These are phyloP conservation scores for Lampris megalopsis DNA, from an alignment of 2,113 vertebrate species.

Conservation along the genomic window DNA sequence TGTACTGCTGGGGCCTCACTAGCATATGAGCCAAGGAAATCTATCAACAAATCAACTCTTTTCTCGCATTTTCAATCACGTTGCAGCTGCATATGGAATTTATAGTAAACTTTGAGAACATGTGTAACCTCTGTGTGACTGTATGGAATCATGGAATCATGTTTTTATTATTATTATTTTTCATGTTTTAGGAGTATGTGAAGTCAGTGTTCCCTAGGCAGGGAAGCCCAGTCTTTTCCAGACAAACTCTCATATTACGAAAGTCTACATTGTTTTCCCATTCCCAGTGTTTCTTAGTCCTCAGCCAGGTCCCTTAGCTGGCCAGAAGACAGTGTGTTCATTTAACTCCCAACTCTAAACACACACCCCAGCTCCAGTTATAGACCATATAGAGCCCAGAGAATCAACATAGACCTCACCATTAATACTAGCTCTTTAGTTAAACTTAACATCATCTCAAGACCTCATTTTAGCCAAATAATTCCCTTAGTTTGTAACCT, in stretches of 20 bases:
- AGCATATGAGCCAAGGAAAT: neutral
- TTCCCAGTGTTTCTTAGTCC: constrained; percentile 45
- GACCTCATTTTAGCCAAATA: neutral
- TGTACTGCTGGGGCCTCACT: neutral
- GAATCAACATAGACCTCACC: constrained; percentile 9
- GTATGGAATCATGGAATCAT: constrained; percentile 17
- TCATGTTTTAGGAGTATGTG: constrained; percentile 65
- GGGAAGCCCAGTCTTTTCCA: constrained; percentile 64
- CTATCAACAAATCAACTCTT: constrained; percentile 7
- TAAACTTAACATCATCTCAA: neutral
- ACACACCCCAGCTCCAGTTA: constrained; percentile 17
- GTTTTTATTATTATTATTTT: constrained; percentile 36
- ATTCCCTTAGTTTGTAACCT: constrained; percentile 6
- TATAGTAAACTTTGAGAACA: constrained; percentile 25
- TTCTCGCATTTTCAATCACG: constrained; percentile 1
- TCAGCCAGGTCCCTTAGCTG: constrained; percentile 47
- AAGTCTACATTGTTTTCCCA: constrained; percentile 41
- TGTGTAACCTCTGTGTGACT: neutral
- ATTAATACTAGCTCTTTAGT: constrained; percentile 5
- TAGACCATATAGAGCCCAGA: constrained; percentile 8
- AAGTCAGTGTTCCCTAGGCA: constrained; percentile 56
- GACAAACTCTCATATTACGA: constrained; percentile 57
- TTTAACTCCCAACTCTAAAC: constrained; percentile 8
- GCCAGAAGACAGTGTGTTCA: constrained; percentile 30
- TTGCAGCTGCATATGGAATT: constrained; percentile 20